Percentiles rank a stretch among this genome's conserved stretches.
These are phyloP conservation scores for Phalacrocorax aristotelis DNA, from an alignment of 2,113 vertebrate genomes.

Conservation along the genomic window DNA sequence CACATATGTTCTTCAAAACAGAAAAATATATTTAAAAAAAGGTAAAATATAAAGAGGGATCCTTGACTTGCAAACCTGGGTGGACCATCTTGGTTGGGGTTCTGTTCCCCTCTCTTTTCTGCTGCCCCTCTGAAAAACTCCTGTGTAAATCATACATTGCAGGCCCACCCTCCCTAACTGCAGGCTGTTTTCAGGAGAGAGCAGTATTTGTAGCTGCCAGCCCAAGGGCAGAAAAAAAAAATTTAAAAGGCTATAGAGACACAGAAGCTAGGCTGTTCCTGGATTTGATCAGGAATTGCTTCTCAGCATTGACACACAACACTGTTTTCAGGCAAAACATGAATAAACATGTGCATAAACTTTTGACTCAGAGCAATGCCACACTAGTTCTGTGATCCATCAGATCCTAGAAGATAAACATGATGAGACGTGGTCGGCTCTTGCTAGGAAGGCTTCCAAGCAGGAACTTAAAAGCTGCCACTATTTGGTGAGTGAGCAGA, in stretches of 20 bases:
- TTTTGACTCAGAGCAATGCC: neutral
- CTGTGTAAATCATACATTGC: neutral
- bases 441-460: neutral
- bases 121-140: neutral
- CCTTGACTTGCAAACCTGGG: neutral
- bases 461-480: neutral
- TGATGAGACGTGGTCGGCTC: neutral
- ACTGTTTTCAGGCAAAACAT: neutral
- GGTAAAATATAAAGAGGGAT: neutral
- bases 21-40: neutral
- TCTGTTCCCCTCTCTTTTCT: neutral
- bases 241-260: neutral
- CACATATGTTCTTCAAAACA: neutral
- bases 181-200: neutral
- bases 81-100: neutral
- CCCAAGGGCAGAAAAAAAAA: neutral
- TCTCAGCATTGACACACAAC: neutral
- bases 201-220: neutral
- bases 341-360: neutral
- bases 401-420: neutral
- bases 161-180: neutral
- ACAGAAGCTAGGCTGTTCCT: neutral
- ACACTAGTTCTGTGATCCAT: neutral
- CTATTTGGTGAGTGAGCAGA: neutral
- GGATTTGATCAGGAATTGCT: neutral